A percentile compares a stretch with the other conserved stretches of the same genome.
Evolutionary conservation across 1,140 invertebrate species (phyloP).

Genomic region (Penaeus indicus): DNA sequence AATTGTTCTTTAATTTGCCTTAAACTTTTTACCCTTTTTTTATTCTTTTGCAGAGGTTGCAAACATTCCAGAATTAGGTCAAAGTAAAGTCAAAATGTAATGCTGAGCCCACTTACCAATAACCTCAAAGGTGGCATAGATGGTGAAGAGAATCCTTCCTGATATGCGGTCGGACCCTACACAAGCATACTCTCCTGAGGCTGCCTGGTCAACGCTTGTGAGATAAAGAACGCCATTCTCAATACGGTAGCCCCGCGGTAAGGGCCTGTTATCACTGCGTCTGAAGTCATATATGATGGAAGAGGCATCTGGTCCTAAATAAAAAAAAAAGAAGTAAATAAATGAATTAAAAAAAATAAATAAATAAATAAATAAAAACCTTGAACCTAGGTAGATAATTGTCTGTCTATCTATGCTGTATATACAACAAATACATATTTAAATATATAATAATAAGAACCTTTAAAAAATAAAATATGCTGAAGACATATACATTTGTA

Average conservation of each 20-base stretch:
- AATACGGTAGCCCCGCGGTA: conserved; percentile 77
- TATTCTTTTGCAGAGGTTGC: no score
- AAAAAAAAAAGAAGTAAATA: not conserved
- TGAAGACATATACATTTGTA: no score
- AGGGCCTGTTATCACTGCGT: conserved; percentile 74
- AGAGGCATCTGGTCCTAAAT: conserved; percentile 7
- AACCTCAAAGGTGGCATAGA: conserved; percentile 74
- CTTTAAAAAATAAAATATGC: no score
- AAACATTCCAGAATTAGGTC: not conserved
- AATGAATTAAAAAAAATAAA: not conserved
- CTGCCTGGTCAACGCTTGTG: conserved; percentile 75
- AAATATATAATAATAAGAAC: not conserved
- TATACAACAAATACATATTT: conserved; percentile 5
- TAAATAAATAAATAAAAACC: not conserved
- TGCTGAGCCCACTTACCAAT: conserved; percentile 73
- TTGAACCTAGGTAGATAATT: not conserved
- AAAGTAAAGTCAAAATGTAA: not conserved
- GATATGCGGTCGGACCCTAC: conserved; percentile 73
- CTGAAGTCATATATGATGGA: conserved; percentile 73
- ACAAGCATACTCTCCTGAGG: conserved; percentile 86
- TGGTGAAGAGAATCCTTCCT: conserved; percentile 71
- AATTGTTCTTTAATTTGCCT: no score
- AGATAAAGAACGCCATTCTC: conserved; percentile 77
- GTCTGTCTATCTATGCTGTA: not conserved
- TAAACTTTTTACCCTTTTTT: no score